Base-by-base conservation (phyloP, 2,797 vertebrate genomes). In the Lagocephalus sceleratus region DNA sequence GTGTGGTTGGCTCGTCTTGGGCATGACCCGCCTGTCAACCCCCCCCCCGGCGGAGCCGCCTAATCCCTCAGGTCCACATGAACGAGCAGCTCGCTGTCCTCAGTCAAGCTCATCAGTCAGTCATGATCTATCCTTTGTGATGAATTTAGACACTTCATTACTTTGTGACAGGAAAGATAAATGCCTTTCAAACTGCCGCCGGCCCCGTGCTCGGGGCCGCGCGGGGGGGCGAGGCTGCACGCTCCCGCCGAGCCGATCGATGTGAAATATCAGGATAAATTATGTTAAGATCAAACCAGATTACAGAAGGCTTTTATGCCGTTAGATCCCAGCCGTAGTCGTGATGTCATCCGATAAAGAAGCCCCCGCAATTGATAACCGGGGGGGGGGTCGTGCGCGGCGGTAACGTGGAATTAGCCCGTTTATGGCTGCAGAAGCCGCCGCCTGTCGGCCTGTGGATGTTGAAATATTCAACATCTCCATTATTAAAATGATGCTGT, bases 71-170 rank as follows among this genome's bases (percentile, higher is more conserved):
- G 68, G 81, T 75, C 70, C 77, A 76, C 79, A 76, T 77, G 73
- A 69, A 70, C 8, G 64, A 62, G 63, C 73, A 46, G 11, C 57
- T 26, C 67, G 40, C 58, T 57, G 64, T 54, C 71, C 66, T 60
- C 75, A 32, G 29, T 32, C 58, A 54, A 73, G 71, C 79, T 84
- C 83, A 84, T 83, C 87, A 82, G 74, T 82, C 87, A 73, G 73
- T 81, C 82, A 64, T 76, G 75, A 85, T 80, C 78, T 76, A 61
- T 81, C 83, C 75, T 78, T 75, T 81, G 63, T 82, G 82, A 84
- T 80, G 73, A 78, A 82, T 80, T 59, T 45, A 73, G 82, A 81
- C 74, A 71, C 69, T 79, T 86, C 81, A 84, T 88, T 84, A 85
- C 78, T 79, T 83, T 68, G 78, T 76, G 77, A 75, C 70, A 78